These are phyloP conservation scores for Ptychochromis oligacanthus DNA, from an alignment of 2,113 vertebrate species.

Conservation along the genomic window DNA sequence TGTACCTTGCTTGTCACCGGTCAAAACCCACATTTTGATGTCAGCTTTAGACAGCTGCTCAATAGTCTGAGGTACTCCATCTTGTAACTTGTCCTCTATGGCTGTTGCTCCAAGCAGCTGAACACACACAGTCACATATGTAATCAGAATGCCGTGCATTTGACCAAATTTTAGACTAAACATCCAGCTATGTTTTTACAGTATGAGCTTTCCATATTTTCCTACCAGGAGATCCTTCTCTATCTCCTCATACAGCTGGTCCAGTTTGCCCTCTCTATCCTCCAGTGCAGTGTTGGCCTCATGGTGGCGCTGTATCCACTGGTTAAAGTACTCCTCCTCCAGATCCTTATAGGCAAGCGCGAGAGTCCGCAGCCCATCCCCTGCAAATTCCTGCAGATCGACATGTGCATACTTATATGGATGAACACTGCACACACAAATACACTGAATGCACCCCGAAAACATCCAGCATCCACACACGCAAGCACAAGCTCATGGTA, in stretches of 20 bases:
- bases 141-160: background rate
- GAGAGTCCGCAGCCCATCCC: conserved; percentile 90
- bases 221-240: conserved; percentile 90
- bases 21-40: conserved; percentile 96
- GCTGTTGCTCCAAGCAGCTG: conserved; percentile 92
- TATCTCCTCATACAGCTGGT: conserved; percentile 88
- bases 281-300: conserved; percentile 86
- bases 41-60: conserved; percentile 87
- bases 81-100: conserved; percentile 95
- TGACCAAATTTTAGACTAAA: background rate
- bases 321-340: conserved; percentile 82
- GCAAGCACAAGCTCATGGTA: background rate
- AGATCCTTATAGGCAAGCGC: conserved; percentile 90
- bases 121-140: background rate
- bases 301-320: conserved; percentile 86
- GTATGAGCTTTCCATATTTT: background rate
- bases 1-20: conserved; percentile 96
- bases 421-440: background rate
- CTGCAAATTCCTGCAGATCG: conserved; percentile 89
- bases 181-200: fast-evolving
- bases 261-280: conserved; percentile 84
- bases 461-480: background rate
- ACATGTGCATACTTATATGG: conserved; percentile 5
- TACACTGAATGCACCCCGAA: too few species aligned
- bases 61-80: conserved; percentile 92